Evolutionary conservation across 2,797 vertebrate species (phyloP).

Genomic region (Serranus cabrilla): DNA sequence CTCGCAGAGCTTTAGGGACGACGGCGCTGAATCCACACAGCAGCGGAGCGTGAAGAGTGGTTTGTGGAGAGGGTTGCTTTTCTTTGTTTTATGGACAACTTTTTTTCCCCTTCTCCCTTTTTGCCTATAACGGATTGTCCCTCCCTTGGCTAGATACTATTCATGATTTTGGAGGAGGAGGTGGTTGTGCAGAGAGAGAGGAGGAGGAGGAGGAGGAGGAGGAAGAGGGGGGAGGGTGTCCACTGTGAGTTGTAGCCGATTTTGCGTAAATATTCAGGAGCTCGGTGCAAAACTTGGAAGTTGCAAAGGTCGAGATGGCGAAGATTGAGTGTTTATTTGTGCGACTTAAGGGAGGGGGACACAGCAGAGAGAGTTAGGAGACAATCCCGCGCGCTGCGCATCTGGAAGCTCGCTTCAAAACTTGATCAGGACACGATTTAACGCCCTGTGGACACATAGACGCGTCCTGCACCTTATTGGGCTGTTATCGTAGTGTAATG

Average conservation of each 20-base stretch:
- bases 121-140: conserved; percentile 82
- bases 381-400: conserved; percentile 74
- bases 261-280: conserved; percentile 86
- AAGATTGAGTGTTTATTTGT: conserved; percentile 58
- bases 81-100: conserved; percentile 83
- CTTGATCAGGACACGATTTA: conserved; percentile 68
- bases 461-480: conserved; percentile 50
- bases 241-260: conserved; percentile 81
- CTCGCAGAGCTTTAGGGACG: conserved; percentile 39
- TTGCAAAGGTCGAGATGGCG: conserved; percentile 67
- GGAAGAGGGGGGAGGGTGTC: conserved; percentile 45
- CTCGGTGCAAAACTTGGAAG: conserved; percentile 81
- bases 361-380: conserved; percentile 54
- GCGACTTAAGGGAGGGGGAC: conserved; percentile 33
- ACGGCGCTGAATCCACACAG: conserved; percentile 52
- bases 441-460: conserved; percentile 50
- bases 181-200: conserved; percentile 52
- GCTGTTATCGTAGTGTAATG: conserved; percentile 43
- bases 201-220: conserved; percentile 3
- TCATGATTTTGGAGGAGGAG: conserved; percentile 79
- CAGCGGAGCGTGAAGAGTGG: conserved; percentile 52
- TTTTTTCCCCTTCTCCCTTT: conserved; percentile 55
- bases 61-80: conserved; percentile 69
- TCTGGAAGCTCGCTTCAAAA: conserved; percentile 76
- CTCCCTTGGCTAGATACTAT: conserved; percentile 87